Conservation (phyloP, 2,113 vertebrate species). For the Labeo catla region DNA sequence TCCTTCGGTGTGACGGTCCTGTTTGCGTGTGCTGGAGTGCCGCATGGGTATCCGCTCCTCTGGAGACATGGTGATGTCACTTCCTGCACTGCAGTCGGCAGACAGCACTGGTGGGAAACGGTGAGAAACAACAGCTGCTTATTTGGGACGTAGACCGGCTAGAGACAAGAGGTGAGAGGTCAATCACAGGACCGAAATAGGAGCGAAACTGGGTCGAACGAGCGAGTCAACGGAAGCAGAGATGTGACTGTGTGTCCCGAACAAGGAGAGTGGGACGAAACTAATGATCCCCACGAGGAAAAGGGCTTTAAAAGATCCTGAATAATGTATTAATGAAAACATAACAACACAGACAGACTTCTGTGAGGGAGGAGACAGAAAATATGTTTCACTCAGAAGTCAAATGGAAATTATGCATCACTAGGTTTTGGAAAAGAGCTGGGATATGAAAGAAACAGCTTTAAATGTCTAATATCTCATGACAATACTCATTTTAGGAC, state of each 20-base stretch:
- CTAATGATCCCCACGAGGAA: neutral
- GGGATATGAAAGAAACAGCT: neutral
- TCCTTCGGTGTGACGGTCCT: constrained; percentile 86
- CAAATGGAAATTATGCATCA: neutral
- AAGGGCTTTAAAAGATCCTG: neutral
- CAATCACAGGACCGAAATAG: neutral
- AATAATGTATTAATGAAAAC: neutral
- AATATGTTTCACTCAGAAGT: neutral
- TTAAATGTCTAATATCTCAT: neutral
- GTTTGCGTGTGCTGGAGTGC: constrained; percentile 91
- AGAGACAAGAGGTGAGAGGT: neutral
- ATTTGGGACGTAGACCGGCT: neutral
- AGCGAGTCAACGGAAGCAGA: constrained; percentile 2
- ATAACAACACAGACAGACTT: neutral
- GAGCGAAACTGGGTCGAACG: neutral
- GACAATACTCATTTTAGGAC: neutral
- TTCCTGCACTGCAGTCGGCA: constrained; percentile 93
- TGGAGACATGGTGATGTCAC: constrained; percentile 91
- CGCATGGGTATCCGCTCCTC: constrained; percentile 91
- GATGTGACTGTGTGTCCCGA: too few relatives aligned
- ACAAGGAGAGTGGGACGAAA: neutral
- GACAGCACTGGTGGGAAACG: constrained; percentile 80
- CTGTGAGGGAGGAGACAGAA: neutral
- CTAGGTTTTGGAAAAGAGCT: neutral
- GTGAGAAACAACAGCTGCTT: constrained; percentile 22